Percentiles rank a stretch among this genome's conserved stretches.
phyloP scores from a whole-genome alignment of 2,888 invertebrate species.

The Agrochola macilenta region DNA sequence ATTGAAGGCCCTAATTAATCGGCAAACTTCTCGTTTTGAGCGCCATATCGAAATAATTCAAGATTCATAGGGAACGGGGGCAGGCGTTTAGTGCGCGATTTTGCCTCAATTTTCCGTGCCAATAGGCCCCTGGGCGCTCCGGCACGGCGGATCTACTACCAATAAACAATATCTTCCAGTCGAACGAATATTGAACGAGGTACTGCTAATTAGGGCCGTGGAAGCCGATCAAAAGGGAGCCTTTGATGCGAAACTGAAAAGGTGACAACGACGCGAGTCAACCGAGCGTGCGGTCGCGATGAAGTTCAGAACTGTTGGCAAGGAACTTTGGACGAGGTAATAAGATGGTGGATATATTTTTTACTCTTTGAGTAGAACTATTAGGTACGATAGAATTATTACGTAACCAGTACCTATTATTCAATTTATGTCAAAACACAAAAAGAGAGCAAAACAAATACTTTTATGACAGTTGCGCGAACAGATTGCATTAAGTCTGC shows the following conservation, averaged over 20 bases:
- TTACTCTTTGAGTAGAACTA: background rate
- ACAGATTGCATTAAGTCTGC: too few relatives aligned
- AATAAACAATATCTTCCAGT: slow-evolving; percentile 90
- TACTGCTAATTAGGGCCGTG: slow-evolving; percentile 88
- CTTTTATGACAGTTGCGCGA: too few relatives aligned
- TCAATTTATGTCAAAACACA: too few relatives aligned
- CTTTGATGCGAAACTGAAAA: slow-evolving; percentile 88
- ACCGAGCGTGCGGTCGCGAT: slow-evolving; percentile 70
- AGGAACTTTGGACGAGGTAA: slow-evolving; percentile 42
- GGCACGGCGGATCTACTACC: slow-evolving; percentile 83
- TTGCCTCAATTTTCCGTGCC: slow-evolving; percentile 89
- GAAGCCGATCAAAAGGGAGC: slow-evolving; percentile 85
- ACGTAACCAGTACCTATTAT: too few relatives aligned
- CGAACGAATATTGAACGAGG: slow-evolving; percentile 81
- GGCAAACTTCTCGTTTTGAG: slow-evolving; percentile 53
- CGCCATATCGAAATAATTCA: slow-evolving; percentile 68
- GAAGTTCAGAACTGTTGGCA: slow-evolving; percentile 61
- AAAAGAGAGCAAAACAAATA: too few relatives aligned
- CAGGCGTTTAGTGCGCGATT: slow-evolving; percentile 77
- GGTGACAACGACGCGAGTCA: slow-evolving; percentile 81
- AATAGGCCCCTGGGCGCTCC: slow-evolving; percentile 76
- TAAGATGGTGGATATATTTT: slow-evolving; percentile 21
- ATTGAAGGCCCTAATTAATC: slow-evolving; percentile 57
- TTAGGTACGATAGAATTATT: too few relatives aligned
- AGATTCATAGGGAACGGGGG: slow-evolving; percentile 73